These are phyloP conservation scores for Holothuria scabra DNA, from an alignment of 53 echinoderm and acorn worm genomes.

Conservation along the genomic window DNA sequence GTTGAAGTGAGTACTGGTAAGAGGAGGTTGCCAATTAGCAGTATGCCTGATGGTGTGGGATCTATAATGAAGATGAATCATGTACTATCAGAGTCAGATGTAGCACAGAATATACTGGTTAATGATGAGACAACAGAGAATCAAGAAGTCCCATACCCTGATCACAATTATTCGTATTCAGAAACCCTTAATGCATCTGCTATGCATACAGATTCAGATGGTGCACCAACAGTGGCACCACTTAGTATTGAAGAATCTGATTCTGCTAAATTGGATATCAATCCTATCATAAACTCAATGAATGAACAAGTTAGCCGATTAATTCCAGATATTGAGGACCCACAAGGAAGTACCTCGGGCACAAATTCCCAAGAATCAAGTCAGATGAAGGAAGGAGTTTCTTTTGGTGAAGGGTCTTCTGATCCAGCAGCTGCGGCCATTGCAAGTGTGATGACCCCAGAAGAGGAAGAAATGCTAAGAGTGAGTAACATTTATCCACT, in stretches of 20 bases:
- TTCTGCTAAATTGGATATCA: slow-evolving; percentile 46
- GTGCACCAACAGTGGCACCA: slow-evolving; percentile 54
- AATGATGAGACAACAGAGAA: background rate
- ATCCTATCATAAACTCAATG: slow-evolving; percentile 60
- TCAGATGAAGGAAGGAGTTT: background rate
- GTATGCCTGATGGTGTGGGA: slow-evolving; percentile 20
- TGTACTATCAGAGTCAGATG: background rate
- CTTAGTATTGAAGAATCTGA: slow-evolving; percentile 38
- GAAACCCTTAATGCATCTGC: slow-evolving; percentile 28
- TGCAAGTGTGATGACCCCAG: slow-evolving; percentile 43
- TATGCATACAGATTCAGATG: slow-evolving; percentile 62
- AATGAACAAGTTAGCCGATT: slow-evolving; percentile 59
- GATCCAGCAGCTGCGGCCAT: slow-evolving; percentile 29
- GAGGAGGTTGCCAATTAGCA: slow-evolving; percentile 14
- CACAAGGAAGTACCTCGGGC: background rate
- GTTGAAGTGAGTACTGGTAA: slow-evolving; percentile 40
- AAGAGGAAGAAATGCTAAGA: slow-evolving; percentile 42
- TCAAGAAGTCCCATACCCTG: slow-evolving; percentile 66
- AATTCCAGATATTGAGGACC: slow-evolving; percentile 59
- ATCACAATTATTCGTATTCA: slow-evolving; percentile 83
- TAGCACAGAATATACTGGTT: background rate
- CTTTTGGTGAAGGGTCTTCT: background rate
- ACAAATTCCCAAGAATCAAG: background rate
- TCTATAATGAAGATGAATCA: slow-evolving; percentile 47
- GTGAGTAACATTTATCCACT: background rate